Evolutionary conservation across 1,140 invertebrate genomes (phyloP), one percentile per base, ranked within the genome.

Genomic region (Coptotermes formosanus): DNA sequence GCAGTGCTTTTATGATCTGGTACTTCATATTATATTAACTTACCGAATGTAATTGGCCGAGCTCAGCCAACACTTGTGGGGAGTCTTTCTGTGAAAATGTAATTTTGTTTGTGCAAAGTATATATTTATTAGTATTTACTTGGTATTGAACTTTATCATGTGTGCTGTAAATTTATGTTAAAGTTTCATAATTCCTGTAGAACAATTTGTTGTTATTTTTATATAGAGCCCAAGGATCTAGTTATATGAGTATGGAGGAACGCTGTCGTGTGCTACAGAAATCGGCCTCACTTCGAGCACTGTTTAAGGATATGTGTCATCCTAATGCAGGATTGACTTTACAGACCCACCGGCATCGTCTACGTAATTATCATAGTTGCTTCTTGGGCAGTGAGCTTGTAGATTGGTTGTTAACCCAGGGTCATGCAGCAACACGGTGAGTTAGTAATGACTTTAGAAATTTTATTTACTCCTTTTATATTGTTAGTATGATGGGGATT

Each of bases 341-440:
- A 86, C 92, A 93, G 87, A 94, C 92, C 6, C 94, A 95, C 88
- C 91, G 95, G 82, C 92, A 95, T 88, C 91, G 94, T 86, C 90
- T 95, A 21, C 93, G 94, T 89, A 95, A 93, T 86, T 95, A 94
- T 89, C 91, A 93, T 75, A 93, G 93, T 87, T 95, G 95, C 89
- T 94, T 96, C 88, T 89, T 94, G 52, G 96, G 95, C 23, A 94
- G 92, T 84, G 94, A 96, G 89, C 89, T 97, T 38, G 95, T 97
- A 12, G 95, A 96, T 88, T 97, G 96, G 96, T 91, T 97, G 82
- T 92, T 96, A 83, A 91, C 91, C 85, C 94, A 95, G 88, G 94
- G 95, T 88, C 95, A 95, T 90, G 94, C 94, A 45, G 91, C 90
- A 9, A 91, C 90, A 48, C 90, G 93, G 94, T 94, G 89, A 87